A percentile compares a stretch with the other conserved stretches of the same genome.
These are phyloP conservation scores for Clarias magur DNA, from an alignment of 2,113 vertebrate species.

Conservation along the genomic window DNA sequence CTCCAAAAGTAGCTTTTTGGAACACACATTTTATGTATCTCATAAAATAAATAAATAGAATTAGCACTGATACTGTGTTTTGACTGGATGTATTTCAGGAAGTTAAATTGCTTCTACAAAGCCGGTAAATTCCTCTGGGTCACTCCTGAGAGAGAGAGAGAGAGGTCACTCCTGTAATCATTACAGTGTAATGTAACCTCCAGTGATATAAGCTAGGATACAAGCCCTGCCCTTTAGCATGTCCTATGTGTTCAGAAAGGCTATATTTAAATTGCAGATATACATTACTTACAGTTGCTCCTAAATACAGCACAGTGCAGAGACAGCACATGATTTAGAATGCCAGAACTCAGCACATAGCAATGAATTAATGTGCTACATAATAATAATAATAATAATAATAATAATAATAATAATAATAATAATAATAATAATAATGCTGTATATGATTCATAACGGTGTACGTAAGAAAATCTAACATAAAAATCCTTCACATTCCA, in stretches of 20 bases:
- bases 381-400: too few species aligned
- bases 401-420: too few species aligned
- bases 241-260: slow-evolving; percentile 16
- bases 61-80: too few species aligned
- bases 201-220: neutral
- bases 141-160: neutral
- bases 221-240: neutral
- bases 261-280: slow-evolving; percentile 46
- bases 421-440: neutral
- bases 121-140: neutral
- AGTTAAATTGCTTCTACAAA: neutral
- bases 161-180: neutral
- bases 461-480: too few species aligned
- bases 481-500: too few species aligned
- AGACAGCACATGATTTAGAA: slow-evolving; percentile 5
- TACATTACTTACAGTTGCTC: slow-evolving; percentile 34
- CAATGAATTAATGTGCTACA: neutral
- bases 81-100: neutral
- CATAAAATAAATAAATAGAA: too few species aligned
- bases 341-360: neutral
- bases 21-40: too few species aligned
- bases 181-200: neutral
- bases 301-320: slow-evolving; percentile 31
- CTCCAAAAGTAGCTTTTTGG: too few species aligned
- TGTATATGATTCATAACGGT: neutral